Evolutionary conservation across 2,113 vertebrate species (phyloP).

Genomic region (Festucalex cinctus): DNA sequence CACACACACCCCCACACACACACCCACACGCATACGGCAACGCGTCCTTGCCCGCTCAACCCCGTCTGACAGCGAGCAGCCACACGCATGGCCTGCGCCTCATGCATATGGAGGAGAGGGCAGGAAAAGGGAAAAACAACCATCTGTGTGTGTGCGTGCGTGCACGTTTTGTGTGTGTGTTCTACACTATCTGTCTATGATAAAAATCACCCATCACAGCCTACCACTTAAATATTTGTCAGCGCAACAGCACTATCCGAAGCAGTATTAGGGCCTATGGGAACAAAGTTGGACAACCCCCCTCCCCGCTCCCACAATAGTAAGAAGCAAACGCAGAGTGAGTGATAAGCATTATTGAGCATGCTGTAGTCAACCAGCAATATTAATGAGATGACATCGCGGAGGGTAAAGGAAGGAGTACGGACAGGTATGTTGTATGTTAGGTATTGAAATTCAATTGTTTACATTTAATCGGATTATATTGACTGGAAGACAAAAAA

Average conservation of each 20-base stretch:
- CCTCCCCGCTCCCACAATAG: not conserved
- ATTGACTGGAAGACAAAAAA: no score
- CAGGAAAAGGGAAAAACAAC: conserved; percentile 58
- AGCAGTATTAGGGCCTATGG: conserved; percentile 12
- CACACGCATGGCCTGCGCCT: conserved; percentile 61
- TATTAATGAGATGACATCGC: not conserved
- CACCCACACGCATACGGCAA: conserved; percentile 22
- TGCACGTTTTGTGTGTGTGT: not conserved
- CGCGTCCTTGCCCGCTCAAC: conserved; percentile 69
- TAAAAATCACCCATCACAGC: conserved; percentile 30
- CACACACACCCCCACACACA: conserved; percentile 25
- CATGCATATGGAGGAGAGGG: conserved; percentile 72
- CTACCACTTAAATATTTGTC: conserved; percentile 40
- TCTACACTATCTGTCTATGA: conserved; percentile 5
- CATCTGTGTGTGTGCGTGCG: conserved; percentile 27
- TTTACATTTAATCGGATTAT: no score
- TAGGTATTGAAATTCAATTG: not conserved
- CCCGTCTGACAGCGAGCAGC: conserved; percentile 67
- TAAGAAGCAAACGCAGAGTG: not conserved
- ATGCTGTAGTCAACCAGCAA: not conserved
- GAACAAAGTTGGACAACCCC: conserved; percentile 21
- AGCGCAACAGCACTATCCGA: conserved; percentile 16
- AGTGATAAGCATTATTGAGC: not conserved
- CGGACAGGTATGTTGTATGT: no score
- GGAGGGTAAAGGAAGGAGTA: no score